Conservation (phyloP, 2,113 vertebrate species). For the Takifugu bimaculatus region DNA sequence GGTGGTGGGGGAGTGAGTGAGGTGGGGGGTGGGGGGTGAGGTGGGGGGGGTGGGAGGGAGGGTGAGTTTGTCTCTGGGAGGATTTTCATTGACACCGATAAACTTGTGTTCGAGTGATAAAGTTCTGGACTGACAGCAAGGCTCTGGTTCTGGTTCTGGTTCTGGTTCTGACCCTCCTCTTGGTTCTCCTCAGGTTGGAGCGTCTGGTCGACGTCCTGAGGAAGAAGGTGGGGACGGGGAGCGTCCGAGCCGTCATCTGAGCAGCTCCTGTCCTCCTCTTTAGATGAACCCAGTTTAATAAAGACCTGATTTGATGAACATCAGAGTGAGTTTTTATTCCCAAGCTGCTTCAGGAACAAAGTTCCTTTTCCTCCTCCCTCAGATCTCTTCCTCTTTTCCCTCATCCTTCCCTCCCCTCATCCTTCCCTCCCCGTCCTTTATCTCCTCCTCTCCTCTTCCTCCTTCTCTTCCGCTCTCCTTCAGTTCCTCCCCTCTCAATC, state of each 20-base stretch:
- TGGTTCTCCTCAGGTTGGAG: slow-evolving; percentile 80
- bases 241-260: slow-evolving; percentile 90
- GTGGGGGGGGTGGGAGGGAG: not conserved
- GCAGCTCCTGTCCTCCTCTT: not conserved
- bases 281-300: not conserved
- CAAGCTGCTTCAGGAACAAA: not conserved
- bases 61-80: too few species aligned
- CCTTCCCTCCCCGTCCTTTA: not conserved
- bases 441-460: not conserved
- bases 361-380: not conserved
- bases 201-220: slow-evolving; percentile 94
- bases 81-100: too few species aligned
- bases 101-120: too few species aligned
- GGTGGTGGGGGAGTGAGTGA: slow-evolving; percentile 1
- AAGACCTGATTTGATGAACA: too few species aligned
- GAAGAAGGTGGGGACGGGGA: slow-evolving; percentile 93
- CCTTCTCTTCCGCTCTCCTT: slow-evolving; percentile 30
- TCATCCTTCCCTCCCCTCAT: not conserved
- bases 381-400: not conserved
- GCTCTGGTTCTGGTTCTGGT: too few species aligned
- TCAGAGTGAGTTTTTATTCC: too few species aligned
- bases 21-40: not conserved
- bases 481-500: slow-evolving; percentile 43
- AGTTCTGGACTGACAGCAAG: too few species aligned
- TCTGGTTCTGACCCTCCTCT: slow-evolving; percentile 8